Evolutionary conservation across 2,797 vertebrate species (phyloP).

Genomic region (Leptatherina wallacei): DNA sequence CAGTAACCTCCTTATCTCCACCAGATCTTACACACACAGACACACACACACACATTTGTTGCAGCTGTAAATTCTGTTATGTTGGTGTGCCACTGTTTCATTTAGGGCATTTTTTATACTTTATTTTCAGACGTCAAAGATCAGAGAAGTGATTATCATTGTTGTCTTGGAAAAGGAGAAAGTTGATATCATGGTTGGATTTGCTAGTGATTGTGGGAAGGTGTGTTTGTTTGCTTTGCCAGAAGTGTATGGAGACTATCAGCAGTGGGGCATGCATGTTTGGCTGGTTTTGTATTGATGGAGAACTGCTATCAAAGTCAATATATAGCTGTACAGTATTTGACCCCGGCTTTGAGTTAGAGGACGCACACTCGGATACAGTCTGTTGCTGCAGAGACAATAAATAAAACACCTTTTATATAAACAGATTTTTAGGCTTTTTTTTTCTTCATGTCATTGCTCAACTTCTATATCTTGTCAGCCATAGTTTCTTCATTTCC

Average conservation of each 20-base stretch:
- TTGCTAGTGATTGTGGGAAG: too few species aligned
- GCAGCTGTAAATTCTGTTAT: conserved; percentile 25
- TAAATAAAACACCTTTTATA: too few species aligned
- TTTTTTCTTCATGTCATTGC: background rate
- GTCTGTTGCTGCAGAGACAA: background rate
- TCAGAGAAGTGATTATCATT: too few species aligned
- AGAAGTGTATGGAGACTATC: background rate
- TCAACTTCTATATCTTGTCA: background rate
- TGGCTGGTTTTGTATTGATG: conserved; percentile 31
- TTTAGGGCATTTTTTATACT: background rate
- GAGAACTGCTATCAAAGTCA: conserved; percentile 44
- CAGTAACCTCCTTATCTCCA: conserved; percentile 34
- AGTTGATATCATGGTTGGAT: too few species aligned
- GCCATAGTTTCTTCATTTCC: background rate
- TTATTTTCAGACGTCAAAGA: too few species aligned
- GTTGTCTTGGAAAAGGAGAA: too few species aligned
- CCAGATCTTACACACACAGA: conserved; percentile 26
- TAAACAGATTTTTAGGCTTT: background rate
- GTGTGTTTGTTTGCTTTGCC: background rate
- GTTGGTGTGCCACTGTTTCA: background rate
- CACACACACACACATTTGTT: background rate
- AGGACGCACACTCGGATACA: conserved; percentile 23
- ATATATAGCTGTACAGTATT: conserved; percentile 47
- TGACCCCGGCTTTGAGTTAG: conserved; percentile 31
- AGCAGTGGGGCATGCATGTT: conserved; percentile 7